A percentile compares a stretch with the other conserved stretches of the same genome.
These are phyloP conservation scores for Atherinomorus stipes DNA, from an alignment of 2,113 vertebrate genomes.

Conservation along the genomic window DNA sequence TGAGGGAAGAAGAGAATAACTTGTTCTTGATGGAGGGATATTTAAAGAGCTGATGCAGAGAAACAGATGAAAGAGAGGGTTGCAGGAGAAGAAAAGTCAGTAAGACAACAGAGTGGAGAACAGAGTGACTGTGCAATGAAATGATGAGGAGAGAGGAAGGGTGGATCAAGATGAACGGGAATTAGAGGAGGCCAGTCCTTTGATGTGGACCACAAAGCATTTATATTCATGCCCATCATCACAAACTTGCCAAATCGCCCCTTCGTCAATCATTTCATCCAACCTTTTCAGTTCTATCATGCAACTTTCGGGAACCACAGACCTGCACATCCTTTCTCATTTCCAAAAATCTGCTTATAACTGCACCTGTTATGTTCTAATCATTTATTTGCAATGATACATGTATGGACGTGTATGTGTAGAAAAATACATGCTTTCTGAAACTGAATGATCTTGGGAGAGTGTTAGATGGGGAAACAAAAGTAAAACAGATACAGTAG, in stretches of 20 bases:
- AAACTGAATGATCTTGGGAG: no score
- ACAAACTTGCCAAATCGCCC: conserved; percentile 6
- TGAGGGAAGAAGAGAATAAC: conserved; percentile 19
- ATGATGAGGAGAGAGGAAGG: conserved; percentile 24
- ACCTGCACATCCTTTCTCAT: no score
- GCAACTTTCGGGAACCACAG: background rate
- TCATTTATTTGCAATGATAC: no score
- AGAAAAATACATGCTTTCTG: no score
- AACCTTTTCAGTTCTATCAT: conserved; percentile 8
- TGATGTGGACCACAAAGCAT: conserved; percentile 63
- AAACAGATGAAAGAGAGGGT: conserved; percentile 32
- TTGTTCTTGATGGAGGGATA: conserved; percentile 5
- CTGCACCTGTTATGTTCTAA: no score
- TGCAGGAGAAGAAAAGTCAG: conserved; percentile 25
- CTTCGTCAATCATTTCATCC: conserved; percentile 10
- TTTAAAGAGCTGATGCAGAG: background rate
- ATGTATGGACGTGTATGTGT: no score
- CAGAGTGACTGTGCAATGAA: conserved; percentile 31
- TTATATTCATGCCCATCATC: conserved; percentile 64
- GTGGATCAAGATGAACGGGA: conserved; percentile 27
- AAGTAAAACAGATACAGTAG: no score
- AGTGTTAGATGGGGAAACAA: no score
- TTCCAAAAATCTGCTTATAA: no score
- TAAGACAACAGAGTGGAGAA: conserved; percentile 16
- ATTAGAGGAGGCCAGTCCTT: conserved; percentile 55